Base-by-base conservation (phyloP, 2,797 vertebrate genomes). In the Cryptoblepharus egeriae region DNA sequence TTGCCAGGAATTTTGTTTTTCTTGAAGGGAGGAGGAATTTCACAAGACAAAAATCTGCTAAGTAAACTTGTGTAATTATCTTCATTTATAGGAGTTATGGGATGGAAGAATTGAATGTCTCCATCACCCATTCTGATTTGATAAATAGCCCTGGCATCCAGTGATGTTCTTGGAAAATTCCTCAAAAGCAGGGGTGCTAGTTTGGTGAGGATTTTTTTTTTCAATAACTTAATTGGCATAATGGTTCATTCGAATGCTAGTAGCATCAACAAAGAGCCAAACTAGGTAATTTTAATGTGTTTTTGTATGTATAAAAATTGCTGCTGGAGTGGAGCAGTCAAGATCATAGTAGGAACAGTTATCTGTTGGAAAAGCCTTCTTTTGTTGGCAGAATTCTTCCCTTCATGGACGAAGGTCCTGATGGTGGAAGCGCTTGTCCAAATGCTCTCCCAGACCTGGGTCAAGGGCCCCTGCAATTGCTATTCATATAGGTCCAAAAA, bases 121-220 rank as follows among this genome's bases (percentile, higher is more conserved):
- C 42, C 49, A 39, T 67, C 42, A 49, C 42, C 49, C 37, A 30
- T 57, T 67, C 32, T 67, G 32, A 49, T 11, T 8, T 37, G 28
- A 55, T 78, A 77, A 67, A 26, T 12, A 3, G 12, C 11, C 22
- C 55, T 24, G 32, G 67, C 24, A 68, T 45, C 76, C 32, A 57
- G 9, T 77, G 16, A 28, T 58, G 39, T 37, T 57, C n/a, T 77
- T 12, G 20, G 37, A 77, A 7, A 77, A 28, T 55, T 37, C 45
- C 24, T 37, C 42, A 30, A 26, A 22, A 55, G 42, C 63, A 67
- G 49, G 76, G 20, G 2, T 24, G 26, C 63, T 22, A 55, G 42
- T 26, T 64, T 42, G 61, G 61, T n/a, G 63, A 60, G 75, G 42
- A 76, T 64, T 76, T 64, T 49, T 64, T 61, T 63, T n/a, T 76